A percentile compares a stretch with the other conserved stretches of the same genome.
Conservation (phyloP, 2,888 invertebrate species). For the Agapostemon virescens region DNA sequence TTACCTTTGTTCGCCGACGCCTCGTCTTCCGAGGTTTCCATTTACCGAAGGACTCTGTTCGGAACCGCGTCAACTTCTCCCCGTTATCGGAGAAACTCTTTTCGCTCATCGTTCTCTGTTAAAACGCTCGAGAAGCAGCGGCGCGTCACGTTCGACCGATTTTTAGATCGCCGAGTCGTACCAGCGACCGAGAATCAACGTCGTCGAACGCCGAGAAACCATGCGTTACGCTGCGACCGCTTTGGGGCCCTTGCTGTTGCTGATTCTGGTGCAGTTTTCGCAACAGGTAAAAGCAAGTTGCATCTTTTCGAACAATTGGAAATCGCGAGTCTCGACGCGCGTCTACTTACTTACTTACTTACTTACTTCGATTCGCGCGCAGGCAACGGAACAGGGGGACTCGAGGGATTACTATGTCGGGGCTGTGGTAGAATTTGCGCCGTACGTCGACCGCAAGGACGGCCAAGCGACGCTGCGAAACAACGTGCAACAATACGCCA, state of each 20-base stretch:
- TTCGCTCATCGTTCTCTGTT: not conserved
- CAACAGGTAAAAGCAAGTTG: slow-evolving; percentile 24
- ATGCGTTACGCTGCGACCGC: not conserved
- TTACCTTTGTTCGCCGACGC: not conserved
- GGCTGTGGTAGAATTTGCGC: slow-evolving; percentile 72
- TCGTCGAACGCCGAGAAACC: not conserved
- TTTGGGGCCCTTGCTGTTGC: not conserved
- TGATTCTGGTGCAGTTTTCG: not conserved
- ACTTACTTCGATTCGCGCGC: not conserved
- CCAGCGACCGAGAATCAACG: not conserved
- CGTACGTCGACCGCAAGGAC: slow-evolving; percentile 30
- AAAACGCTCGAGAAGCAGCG: not conserved
- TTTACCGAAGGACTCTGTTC: not conserved
- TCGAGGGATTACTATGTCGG: slow-evolving; percentile 59
- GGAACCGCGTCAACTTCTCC: not conserved
- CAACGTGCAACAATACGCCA: slow-evolving; percentile 60
- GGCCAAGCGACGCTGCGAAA: slow-evolving; percentile 29
- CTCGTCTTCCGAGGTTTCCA: not conserved
- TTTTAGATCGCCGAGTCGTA: not conserved
- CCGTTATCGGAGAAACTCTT: not conserved
- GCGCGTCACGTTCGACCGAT: not conserved
- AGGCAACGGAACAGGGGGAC: too few relatives aligned
- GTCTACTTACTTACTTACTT: too few relatives aligned
- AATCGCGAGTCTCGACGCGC: not conserved
- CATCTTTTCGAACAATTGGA: not conserved